phyloP scores from a whole-genome alignment of 92 coral and sea anemone genomes.

The Palythoa heliodiscus region DNA sequence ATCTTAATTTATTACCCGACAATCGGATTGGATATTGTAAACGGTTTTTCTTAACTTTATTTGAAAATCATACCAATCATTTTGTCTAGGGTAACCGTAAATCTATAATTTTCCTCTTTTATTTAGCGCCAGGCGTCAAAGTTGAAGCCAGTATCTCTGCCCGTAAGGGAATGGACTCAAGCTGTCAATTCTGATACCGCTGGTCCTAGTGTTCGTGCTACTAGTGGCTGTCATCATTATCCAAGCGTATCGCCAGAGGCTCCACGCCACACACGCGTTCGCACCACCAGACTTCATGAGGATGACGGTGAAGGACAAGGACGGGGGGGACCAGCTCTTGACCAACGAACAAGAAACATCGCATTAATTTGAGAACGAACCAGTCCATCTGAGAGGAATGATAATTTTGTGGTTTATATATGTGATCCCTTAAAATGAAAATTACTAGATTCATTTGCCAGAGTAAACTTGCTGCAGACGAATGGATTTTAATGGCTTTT shows the following conservation, averaged over 20 bases:
- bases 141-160: too few species aligned
- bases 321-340: neutral
- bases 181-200: constrained; percentile 35
- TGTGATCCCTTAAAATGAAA: too few species aligned
- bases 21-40: too few species aligned
- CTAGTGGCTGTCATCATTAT: constrained; percentile 16
- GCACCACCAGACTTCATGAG: neutral
- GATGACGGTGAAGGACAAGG: neutral
- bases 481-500: too few species aligned
- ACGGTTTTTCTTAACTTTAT: too few species aligned
- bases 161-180: neutral
- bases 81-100: too few species aligned
- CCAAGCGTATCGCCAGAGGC: constrained; percentile 17
- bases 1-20: too few species aligned
- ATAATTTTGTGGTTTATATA: neutral
- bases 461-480: too few species aligned
- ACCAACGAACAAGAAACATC: constrained; percentile 23
- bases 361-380: neutral
- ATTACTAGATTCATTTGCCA: too few species aligned
- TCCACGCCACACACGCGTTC: neutral
- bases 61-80: too few species aligned
- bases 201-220: constrained; percentile 2
- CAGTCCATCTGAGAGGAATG: neutral
- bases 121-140: neutral
- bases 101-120: neutral